phyloP scores from a whole-genome alignment of 2,888 invertebrate species.

The Homarus gammarus region DNA sequence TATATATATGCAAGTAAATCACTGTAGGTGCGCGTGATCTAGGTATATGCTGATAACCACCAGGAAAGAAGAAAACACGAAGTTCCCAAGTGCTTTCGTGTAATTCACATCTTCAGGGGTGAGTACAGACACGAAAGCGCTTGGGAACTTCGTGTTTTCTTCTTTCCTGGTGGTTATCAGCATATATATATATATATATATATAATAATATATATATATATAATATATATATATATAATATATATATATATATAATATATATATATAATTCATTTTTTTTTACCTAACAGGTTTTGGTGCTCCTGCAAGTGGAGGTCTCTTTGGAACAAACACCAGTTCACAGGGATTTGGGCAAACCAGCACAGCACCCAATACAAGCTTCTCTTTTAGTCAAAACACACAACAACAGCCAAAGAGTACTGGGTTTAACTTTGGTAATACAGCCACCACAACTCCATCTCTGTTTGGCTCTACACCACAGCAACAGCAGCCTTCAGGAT shows the following conservation, averaged over 20 bases:
- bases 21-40: too few species aligned
- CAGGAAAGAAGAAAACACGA: too few species aligned
- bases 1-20: too few species aligned
- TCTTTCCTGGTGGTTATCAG: too few species aligned
- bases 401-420: slow-evolving; percentile 77
- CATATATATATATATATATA: too few species aligned
- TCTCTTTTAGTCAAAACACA: slow-evolving; percentile 78
- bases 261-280: slow-evolving; percentile 24
- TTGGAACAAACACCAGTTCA: slow-evolving; percentile 48
- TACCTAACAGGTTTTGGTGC: slow-evolving; percentile 81
- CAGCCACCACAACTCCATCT: slow-evolving; percentile 81
- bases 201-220: too few species aligned
- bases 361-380: slow-evolving; percentile 77
- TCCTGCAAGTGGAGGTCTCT: slow-evolving; percentile 79
- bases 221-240: too few species aligned
- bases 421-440: slow-evolving; percentile 77
- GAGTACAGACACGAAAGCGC: too few species aligned
- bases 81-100: too few species aligned
- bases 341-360: slow-evolving; percentile 78
- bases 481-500: slow-evolving; percentile 73
- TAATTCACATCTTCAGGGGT: too few species aligned
- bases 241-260: neutral
- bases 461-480: slow-evolving; percentile 80
- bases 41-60: too few species aligned
- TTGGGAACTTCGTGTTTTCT: too few species aligned